These are phyloP conservation scores for Neelides sp. DNA, from an alignment of 1,140 invertebrate genomes.

Conservation along the genomic window DNA sequence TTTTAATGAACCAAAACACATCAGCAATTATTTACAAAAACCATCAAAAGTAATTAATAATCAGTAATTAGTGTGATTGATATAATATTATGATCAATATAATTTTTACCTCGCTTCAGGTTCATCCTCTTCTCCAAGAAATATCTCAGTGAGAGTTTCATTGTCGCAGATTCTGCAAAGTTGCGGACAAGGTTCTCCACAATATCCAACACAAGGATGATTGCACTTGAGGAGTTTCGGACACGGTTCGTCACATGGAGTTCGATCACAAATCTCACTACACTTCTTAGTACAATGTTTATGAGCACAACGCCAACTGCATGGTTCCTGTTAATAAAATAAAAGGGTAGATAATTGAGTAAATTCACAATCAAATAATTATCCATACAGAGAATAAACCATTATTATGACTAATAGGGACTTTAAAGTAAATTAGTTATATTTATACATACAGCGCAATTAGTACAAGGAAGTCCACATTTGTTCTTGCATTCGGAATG, in stretches of 20 bases:
- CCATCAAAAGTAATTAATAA: neutral
- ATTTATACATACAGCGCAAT: slow-evolving; percentile 43
- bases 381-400: neutral
- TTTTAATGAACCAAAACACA: neutral
- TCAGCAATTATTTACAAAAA: slow-evolving; percentile 2
- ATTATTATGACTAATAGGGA: neutral
- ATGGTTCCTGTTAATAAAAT: slow-evolving; percentile 29
- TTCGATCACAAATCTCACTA: slow-evolving; percentile 40
- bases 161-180: slow-evolving; percentile 37
- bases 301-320: slow-evolving; percentile 41
- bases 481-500: slow-evolving; percentile 43
- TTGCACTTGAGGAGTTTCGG: slow-evolving; percentile 40
- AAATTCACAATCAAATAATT: neutral
- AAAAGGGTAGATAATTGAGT: slow-evolving; percentile 5
- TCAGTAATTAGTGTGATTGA: neutral
- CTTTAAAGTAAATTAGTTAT: neutral
- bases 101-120: slow-evolving; percentile 42
- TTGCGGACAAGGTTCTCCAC: slow-evolving; percentile 49
- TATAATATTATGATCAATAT: slow-evolving; percentile 6
- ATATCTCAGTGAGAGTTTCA: slow-evolving; percentile 42
- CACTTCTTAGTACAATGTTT: slow-evolving; percentile 44
- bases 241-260: slow-evolving; percentile 44
- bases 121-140: slow-evolving; percentile 44
- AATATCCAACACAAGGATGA: slow-evolving; percentile 51
- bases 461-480: slow-evolving; percentile 48